Base-by-base conservation (phyloP, 2,113 vertebrate species). In the Callipepla squamata region DNA sequence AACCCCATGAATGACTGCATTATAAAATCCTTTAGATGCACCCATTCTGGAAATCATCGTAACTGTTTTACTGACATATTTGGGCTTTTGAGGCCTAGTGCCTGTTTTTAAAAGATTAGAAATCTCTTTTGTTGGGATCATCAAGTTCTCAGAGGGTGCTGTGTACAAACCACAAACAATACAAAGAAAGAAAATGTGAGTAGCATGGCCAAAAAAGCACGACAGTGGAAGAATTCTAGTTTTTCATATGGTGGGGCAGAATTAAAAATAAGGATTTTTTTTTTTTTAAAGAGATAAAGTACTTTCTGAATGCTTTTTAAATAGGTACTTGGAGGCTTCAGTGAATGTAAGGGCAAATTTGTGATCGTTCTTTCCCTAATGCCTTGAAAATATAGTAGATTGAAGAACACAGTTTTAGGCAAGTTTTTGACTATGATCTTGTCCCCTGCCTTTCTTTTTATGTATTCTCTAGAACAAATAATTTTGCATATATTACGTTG, bases 71-170 rank as follows among this genome's bases (percentile, higher is more conserved):
- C 14, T 79, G 65, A 4, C 13, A 8, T 68, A 28, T 63, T 89
- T 92, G 42, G 50, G 17, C 8, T 81, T 80, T 74, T 92, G 34
- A 77, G 42, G 7, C 85, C 23, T 45, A 19, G 36, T 65, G 45
- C 30, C 62, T 80, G 17, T 57, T 93, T 93, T 50, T 85, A 80
- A 57, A 92, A 38, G 16, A 70, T 74, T 51, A 36, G 32, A 69
- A 59, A 28, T 87, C 34, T 79, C 9, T 68, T 90, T 34, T 21
- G 0, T 70, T 36, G 47, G 53, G 55, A 47, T 21, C 38, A 45
- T 67, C 23, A 63, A 44, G 28, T 82, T 91, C 32, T 76, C 1
- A 9, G 1, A 8, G 34, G 7, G 4, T 59, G 12, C 32, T 80
- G 2, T 55, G 34, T 50, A 23, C 76, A 59, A 59, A 89, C 40